phyloP scores from a whole-genome alignment of 2,797 vertebrate species.

The Brachyalestes nurse region DNA sequence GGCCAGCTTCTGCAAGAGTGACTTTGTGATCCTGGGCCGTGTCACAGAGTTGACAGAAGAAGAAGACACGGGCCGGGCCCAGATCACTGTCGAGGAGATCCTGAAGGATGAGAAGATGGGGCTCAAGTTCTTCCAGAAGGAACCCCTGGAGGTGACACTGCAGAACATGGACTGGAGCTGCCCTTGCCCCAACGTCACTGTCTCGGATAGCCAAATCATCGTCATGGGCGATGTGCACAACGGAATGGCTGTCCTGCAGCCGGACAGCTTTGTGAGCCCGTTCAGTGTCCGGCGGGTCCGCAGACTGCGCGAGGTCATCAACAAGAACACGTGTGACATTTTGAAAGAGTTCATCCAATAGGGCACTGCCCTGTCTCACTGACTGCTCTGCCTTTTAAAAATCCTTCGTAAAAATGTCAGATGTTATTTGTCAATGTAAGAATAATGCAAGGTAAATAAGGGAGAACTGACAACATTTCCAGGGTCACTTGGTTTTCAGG shows the following conservation, averaged over 20 bases:
- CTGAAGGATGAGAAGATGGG: slow-evolving; percentile 99
- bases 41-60: slow-evolving; percentile 90
- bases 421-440: slow-evolving; percentile 1
- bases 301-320: slow-evolving; percentile 90
- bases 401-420: background rate
- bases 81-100: slow-evolving; percentile 92
- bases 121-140: slow-evolving; percentile 90
- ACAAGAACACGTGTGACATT: slow-evolving; percentile 96
- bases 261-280: slow-evolving; percentile 89
- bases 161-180: slow-evolving; percentile 95
- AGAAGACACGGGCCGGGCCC: slow-evolving; percentile 86
- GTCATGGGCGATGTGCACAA: slow-evolving; percentile 93
- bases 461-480: slow-evolving; percentile 16
- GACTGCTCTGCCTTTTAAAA: slow-evolving; percentile 27
- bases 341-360: slow-evolving; percentile 90
- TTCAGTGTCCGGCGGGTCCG: slow-evolving; percentile 86
- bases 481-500: background rate
- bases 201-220: slow-evolving; percentile 87
- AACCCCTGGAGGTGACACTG: slow-evolving; percentile 93
- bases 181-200: slow-evolving; percentile 93
- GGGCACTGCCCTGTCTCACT: slow-evolving; percentile 46
- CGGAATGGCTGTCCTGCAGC: slow-evolving; percentile 92
- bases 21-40: slow-evolving; percentile 92
- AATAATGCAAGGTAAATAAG: slow-evolving; percentile 14
- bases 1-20: slow-evolving; percentile 93